phyloP scores from a whole-genome alignment of 2,888 invertebrate species.

The Polyommatus iphigenia region DNA sequence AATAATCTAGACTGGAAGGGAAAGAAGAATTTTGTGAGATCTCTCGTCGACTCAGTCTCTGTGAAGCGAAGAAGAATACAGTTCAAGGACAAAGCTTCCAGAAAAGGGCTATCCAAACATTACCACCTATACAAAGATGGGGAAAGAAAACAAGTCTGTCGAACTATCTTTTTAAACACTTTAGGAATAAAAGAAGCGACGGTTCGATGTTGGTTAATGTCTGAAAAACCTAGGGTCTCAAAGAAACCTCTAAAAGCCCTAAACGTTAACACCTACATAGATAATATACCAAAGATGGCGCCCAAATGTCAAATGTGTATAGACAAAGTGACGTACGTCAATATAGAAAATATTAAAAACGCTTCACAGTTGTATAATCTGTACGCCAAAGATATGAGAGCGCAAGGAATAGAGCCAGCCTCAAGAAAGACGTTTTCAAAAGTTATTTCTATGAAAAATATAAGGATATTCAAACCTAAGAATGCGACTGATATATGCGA shows the following conservation, averaged over 20 bases:
- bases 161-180: conserved; percentile 60
- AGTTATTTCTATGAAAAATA: conserved; percentile 51
- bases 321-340: conserved; percentile 49
- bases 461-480: conserved; percentile 60
- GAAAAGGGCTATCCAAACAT: conserved; percentile 13
- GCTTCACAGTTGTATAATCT: conserved; percentile 55
- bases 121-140: conserved; percentile 40
- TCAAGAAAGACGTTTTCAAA: conserved; percentile 63
- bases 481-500: conserved; percentile 57
- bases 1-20: conserved; percentile 56
- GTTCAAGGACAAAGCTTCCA: conserved; percentile 3
- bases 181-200: conserved; percentile 63
- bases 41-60: conserved; percentile 52
- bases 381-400: conserved; percentile 53
- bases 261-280: conserved; percentile 55
- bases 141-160: conserved; percentile 51
- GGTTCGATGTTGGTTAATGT: conserved; percentile 56
- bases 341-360: conserved; percentile 54
- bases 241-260: conserved; percentile 50
- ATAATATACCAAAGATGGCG: conserved; percentile 52
- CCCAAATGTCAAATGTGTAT: conserved; percentile 55
- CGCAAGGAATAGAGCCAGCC: conserved; percentile 46
- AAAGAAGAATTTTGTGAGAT: conserved; percentile 53
- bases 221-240: conserved; percentile 42
- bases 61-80: conserved; percentile 35